These are phyloP conservation scores for Buceros bicornis DNA, from an alignment of 2,797 vertebrate genomes.

Conservation along the genomic window DNA sequence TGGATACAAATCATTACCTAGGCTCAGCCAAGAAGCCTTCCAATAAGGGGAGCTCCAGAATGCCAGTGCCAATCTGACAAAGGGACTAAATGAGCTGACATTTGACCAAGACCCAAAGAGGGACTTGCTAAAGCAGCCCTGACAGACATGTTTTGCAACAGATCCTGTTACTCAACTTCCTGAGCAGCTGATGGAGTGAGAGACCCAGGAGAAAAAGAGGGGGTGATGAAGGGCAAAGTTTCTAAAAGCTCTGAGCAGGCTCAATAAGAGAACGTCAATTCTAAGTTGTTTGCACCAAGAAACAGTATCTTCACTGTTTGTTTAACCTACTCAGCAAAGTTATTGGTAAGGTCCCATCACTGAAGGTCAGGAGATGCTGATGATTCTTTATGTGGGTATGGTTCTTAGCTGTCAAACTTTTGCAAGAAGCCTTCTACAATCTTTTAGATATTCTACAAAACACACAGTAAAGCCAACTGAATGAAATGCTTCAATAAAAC, in stretches of 20 bases:
- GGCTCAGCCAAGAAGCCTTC: not conserved
- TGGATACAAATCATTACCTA: slow-evolving; percentile 55
- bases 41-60: not conserved
- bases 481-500: not conserved
- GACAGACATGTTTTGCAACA: not conserved
- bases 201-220: not conserved
- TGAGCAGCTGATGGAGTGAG: not conserved
- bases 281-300: not conserved
- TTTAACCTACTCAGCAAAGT: not conserved
- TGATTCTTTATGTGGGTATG: not conserved
- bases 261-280: not conserved
- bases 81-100: not conserved
- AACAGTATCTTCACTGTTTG: not conserved
- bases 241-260: not conserved
- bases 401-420: not conserved
- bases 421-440: not conserved
- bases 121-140: not conserved
- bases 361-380: not conserved
- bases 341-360: not conserved
- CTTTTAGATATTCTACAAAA: not conserved
- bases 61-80: not conserved
- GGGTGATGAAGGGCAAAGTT: not conserved
- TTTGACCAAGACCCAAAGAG: not conserved
- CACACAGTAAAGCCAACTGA: not conserved
- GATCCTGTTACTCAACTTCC: not conserved